A percentile compares a stretch with the other conserved stretches of the same genome.
Evolutionary conservation across 2,888 invertebrate species (phyloP).

Genomic region (Molanna angustata): DNA sequence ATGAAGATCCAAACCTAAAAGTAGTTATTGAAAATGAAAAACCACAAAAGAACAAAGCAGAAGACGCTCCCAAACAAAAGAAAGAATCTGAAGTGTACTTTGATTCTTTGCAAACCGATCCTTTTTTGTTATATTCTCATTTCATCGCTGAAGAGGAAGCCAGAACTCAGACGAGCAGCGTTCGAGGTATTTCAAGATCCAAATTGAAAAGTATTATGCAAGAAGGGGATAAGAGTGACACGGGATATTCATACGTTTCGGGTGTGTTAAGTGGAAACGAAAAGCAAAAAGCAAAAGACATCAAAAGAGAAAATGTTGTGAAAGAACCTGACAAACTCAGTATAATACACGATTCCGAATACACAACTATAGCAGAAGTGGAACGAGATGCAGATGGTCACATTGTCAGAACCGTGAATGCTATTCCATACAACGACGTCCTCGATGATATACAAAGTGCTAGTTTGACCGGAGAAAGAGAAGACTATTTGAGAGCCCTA

Average conservation of each 20-base stretch:
- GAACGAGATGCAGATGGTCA: constrained; percentile 18
- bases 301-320: constrained; percentile 11
- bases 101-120: constrained; percentile 29
- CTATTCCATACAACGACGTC: constrained; percentile 11
- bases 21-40: constrained; percentile 8
- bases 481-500: constrained; percentile 28
- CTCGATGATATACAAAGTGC: constrained; percentile 16
- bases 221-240: constrained; percentile 11
- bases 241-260: constrained; percentile 8
- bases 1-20: background rate
- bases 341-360: constrained; percentile 9
- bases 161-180: constrained; percentile 14
- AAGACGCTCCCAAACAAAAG: background rate
- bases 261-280: constrained; percentile 4
- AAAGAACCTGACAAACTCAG: constrained; percentile 15
- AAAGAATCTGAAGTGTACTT: constrained; percentile 17
- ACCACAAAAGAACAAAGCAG: constrained; percentile 1
- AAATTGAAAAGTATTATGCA: background rate
- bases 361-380: constrained; percentile 17
- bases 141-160: constrained; percentile 30
- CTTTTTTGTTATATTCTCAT: constrained; percentile 30
- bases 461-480: constrained; percentile 21
- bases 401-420: constrained; percentile 6
- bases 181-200: constrained; percentile 10
- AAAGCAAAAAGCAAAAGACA: constrained; percentile 14